Base-by-base conservation (phyloP, 2,797 vertebrate genomes). In the Hoplostethus atlanticus region DNA sequence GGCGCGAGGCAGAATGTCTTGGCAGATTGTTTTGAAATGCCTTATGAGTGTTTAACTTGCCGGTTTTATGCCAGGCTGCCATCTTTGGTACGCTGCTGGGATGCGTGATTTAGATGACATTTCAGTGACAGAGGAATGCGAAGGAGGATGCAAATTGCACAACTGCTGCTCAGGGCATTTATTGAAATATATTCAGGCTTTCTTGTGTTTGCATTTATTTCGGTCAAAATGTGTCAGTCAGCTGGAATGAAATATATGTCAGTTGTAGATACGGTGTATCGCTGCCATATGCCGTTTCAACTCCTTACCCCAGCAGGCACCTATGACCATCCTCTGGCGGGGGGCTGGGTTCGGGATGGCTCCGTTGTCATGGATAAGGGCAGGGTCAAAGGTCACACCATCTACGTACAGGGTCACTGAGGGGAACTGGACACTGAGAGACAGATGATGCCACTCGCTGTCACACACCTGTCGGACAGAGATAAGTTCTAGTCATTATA, bases 381-480 rank as follows among this genome's bases (percentile, higher is more conserved):
- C 98, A 0, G 98, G 98, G 93, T 99, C 98, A 0, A 98, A 99
- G 48, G 98, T 98, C 83, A 99, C 98, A 0, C 98, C 98, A 3
- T 99, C 98, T 1, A 98, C 96, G 0, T 97, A 99, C 7, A 99
- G 94, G 0, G 96, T 97, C 68, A 99, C 97, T 0, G 97, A 98
- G 51, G 98, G 98, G 84, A 98, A 99, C 91, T 99, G 97, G 28
- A 99, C 94, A 30, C 97, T 99, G 75, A 99, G 96, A 17, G 97
- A 98, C 0, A 99, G 97, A 71, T 99, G 97, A 88, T 99, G 98
- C 98, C 98, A 99, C 80, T 98, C 97, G 0, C 97, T 97, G 57
- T 99, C 98, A 1, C 98, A 99, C 63, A 98, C 97, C 98, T 99
- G 86, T 59, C 6, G 55, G 59, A 50, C 11, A 73, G 51, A 87